These are phyloP conservation scores for Agrypnia vestita DNA, from an alignment of 1,140 invertebrate genomes.

Conservation along the genomic window DNA sequence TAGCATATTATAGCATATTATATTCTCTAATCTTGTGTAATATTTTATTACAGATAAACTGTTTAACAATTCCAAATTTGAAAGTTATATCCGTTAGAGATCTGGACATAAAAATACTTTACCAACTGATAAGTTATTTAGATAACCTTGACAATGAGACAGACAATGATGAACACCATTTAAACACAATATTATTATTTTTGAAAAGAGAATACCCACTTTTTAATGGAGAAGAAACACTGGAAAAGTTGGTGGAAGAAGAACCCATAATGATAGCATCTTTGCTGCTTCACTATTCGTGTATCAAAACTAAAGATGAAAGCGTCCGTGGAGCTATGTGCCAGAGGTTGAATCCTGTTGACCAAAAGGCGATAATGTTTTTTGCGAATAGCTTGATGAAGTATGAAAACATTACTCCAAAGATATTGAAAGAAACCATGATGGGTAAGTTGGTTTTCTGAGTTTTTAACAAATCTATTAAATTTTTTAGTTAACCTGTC, in stretches of 20 bases:
- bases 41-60: slow-evolving; percentile 43
- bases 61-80: slow-evolving; percentile 43
- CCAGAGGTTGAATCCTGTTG: slow-evolving; percentile 32
- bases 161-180: background rate
- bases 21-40: background rate
- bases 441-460: slow-evolving; percentile 24
- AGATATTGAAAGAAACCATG: slow-evolving; percentile 49
- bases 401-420: slow-evolving; percentile 43
- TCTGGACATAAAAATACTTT: slow-evolving; percentile 28
- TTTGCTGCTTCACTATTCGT: slow-evolving; percentile 51
- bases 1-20: no score
- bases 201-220: slow-evolving; percentile 53
- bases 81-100: slow-evolving; percentile 16
- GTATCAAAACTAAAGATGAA: slow-evolving; percentile 49
- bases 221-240: slow-evolving; percentile 12
- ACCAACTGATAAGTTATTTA: slow-evolving; percentile 32
- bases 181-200: slow-evolving; percentile 28
- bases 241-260: slow-evolving; percentile 12
- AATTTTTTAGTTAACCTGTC: background rate
- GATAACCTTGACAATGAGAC: slow-evolving; percentile 13
- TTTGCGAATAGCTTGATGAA: slow-evolving; percentile 55
- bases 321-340: slow-evolving; percentile 50
- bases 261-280: slow-evolving; percentile 42
- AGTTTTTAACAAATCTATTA: background rate
- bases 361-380: slow-evolving; percentile 52